These are phyloP conservation scores for Epistrophe grossulariae DNA, from an alignment of 2,888 invertebrate species.

Conservation along the genomic window DNA sequence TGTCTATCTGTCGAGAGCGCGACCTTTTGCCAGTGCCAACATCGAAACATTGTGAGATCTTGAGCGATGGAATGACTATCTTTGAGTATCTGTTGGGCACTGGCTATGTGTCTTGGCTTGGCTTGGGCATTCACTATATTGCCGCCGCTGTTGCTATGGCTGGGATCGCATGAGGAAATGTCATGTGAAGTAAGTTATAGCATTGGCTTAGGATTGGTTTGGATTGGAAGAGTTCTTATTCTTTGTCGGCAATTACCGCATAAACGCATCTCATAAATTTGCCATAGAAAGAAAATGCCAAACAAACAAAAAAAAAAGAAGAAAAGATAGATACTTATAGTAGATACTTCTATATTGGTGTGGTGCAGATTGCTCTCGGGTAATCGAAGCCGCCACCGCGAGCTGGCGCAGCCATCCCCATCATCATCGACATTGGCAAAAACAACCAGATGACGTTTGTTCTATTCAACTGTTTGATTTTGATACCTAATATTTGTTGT, in stretches of 20 bases:
- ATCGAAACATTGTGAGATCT: conserved; percentile 64
- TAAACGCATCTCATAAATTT: conserved; percentile 76
- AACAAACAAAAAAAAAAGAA: conserved; percentile 1
- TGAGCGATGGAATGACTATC: conserved; percentile 68
- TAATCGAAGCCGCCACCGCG: conserved; percentile 46
- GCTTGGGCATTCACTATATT: not conserved
- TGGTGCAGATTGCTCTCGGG: conserved; percentile 45
- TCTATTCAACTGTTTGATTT: conserved; percentile 45
- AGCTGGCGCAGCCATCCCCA: conserved; percentile 33
- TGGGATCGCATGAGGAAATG: conserved; percentile 71
- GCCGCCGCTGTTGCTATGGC: not conserved
- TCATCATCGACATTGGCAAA: conserved; percentile 44
- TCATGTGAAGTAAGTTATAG: conserved; percentile 74
- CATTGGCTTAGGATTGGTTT: conserved; percentile 50
- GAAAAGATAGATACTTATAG: conserved; percentile 3
- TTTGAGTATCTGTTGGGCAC: conserved; percentile 43
- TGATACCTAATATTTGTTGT: conserved; percentile 6
- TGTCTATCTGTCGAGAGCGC: conserved; percentile 74
- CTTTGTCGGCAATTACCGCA: conserved; percentile 76
- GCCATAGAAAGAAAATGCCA: conserved; percentile 45
- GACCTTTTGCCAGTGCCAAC: conserved; percentile 73
- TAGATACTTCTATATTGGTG: not conserved
- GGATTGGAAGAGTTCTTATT: conserved; percentile 71
- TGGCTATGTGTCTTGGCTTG: conserved; percentile 1
- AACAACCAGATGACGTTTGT: conserved; percentile 50